Conservation (phyloP, 2,888 invertebrate genomes). For the Heliconius ethilla region DNA sequence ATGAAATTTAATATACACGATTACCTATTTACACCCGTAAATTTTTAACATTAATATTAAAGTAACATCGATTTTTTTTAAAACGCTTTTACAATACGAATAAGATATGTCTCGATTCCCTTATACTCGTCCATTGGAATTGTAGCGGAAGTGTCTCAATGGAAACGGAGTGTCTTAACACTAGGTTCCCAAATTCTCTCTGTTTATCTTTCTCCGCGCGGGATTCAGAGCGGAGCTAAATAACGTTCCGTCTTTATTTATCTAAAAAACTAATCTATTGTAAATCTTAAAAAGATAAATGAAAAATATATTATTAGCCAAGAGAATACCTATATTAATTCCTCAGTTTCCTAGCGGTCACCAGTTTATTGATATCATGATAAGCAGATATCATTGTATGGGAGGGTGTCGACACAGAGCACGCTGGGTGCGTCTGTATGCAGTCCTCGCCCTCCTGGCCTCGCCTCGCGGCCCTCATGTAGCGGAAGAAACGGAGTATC, state of each 20-base stretch:
- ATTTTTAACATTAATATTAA: too few species aligned
- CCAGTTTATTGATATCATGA: conserved; percentile 93
- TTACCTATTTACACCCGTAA: too few species aligned
- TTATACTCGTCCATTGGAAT: too few species aligned
- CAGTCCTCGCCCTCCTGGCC: conserved; percentile 92
- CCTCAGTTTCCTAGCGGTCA: conserved; percentile 87
- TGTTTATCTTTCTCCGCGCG: background rate
- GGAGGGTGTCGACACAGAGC: conserved; percentile 83
- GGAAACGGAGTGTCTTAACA: background rate
- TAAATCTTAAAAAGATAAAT: background rate
- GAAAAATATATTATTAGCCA: background rate
- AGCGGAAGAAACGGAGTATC: conserved; percentile 92
- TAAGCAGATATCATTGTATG: conserved; percentile 94
- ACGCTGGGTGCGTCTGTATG: conserved; percentile 84
- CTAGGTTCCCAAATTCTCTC: background rate
- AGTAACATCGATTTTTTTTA: too few species aligned
- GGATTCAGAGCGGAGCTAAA: background rate
- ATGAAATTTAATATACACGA: too few species aligned
- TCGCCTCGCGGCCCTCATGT: conserved; percentile 93
- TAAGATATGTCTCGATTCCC: too few species aligned
- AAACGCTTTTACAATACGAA: too few species aligned
- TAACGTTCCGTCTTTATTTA: too few species aligned
- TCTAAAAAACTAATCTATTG: background rate
- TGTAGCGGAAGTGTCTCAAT: background rate
- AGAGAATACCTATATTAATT: conserved; percentile 31